These are phyloP conservation scores for Furcifer pardalis DNA, from an alignment of 2,797 vertebrate species.

Conservation along the genomic window DNA sequence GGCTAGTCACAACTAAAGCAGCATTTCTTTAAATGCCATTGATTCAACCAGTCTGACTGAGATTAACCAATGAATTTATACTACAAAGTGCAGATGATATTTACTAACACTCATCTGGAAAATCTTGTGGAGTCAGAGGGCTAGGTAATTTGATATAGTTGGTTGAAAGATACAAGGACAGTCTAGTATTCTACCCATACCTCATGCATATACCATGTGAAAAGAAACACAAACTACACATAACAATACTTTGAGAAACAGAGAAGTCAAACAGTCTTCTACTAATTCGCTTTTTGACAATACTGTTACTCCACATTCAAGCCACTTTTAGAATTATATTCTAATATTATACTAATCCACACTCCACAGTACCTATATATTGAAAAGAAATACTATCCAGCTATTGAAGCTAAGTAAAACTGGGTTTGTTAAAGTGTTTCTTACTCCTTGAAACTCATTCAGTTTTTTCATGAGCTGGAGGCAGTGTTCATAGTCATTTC, in stretches of 20 bases:
- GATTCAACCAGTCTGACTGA: too few species aligned
- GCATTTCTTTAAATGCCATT: too few species aligned
- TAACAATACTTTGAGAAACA: neutral
- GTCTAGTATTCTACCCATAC: neutral
- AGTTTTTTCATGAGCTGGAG: constrained; percentile 84
- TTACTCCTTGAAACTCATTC: constrained; percentile 84
- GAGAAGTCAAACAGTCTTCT: too few species aligned
- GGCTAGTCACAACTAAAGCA: too few species aligned
- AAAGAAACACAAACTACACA: neutral
- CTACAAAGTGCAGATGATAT: neutral
- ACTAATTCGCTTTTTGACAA: too few species aligned
- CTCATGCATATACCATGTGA: neutral
- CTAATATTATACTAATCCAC: neutral
- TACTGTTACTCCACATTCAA: too few species aligned
- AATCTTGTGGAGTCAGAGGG: neutral
- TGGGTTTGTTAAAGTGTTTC: constrained; percentile 40
- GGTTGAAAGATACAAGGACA: neutral
- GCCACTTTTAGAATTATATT: neutral
- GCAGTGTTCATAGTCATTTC: constrained; percentile 88
- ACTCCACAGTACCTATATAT: neutral
- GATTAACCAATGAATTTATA: too few species aligned
- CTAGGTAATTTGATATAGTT: neutral
- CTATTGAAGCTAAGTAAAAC: neutral
- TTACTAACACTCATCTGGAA: neutral
- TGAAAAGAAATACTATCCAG: constrained; percentile 33